A percentile compares a stretch with the other conserved stretches of the same genome.
Conservation (phyloP, 1,140 invertebrate species). For the Probaryconus sp. region DNA sequence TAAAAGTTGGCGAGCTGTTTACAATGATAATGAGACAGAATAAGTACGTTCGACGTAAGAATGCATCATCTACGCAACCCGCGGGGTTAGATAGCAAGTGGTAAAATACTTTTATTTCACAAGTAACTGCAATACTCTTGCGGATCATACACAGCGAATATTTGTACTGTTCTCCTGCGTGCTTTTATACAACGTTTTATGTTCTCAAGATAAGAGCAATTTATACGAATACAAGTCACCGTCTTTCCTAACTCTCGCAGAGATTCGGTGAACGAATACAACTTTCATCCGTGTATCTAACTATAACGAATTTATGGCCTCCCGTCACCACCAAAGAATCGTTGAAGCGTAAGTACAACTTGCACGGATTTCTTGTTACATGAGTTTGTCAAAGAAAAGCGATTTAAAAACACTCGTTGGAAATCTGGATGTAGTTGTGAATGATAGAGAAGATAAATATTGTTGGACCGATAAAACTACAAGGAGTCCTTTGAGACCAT, state of each 20-base stretch:
- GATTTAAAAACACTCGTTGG: slow-evolving; percentile 49
- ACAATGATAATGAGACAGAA: too few relatives aligned
- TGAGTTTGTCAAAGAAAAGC: slow-evolving; percentile 53
- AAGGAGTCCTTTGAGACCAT: slow-evolving; percentile 42
- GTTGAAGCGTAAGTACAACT: slow-evolving; percentile 46
- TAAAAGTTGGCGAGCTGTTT: too few relatives aligned
- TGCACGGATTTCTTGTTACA: slow-evolving; percentile 50
- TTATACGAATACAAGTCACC: slow-evolving; percentile 36
- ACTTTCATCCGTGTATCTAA: slow-evolving; percentile 49
- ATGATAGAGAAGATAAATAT: slow-evolving; percentile 54
- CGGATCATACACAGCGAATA: slow-evolving; percentile 23
- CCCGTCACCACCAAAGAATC: slow-evolving; percentile 44
- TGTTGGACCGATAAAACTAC: slow-evolving; percentile 40
- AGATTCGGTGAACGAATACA: slow-evolving; percentile 20
- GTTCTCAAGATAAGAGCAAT: slow-evolving; percentile 37
- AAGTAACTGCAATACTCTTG: slow-evolving; percentile 14
- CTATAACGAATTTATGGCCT: slow-evolving; percentile 54
- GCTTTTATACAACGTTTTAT: slow-evolving; percentile 32
- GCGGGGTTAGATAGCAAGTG: slow-evolving; percentile 6
- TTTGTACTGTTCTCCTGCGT: slow-evolving; percentile 5
- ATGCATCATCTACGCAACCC: slow-evolving; percentile 14
- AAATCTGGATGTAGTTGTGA: slow-evolving; percentile 45
- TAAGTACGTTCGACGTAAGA: neutral
- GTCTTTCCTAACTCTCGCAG: slow-evolving; percentile 14
- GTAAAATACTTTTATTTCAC: slow-evolving; percentile 6